Evolutionary conservation across 2,888 invertebrate genomes (phyloP), one percentile per base, ranked within the genome.

Genomic region (Bombylius major): DNA sequence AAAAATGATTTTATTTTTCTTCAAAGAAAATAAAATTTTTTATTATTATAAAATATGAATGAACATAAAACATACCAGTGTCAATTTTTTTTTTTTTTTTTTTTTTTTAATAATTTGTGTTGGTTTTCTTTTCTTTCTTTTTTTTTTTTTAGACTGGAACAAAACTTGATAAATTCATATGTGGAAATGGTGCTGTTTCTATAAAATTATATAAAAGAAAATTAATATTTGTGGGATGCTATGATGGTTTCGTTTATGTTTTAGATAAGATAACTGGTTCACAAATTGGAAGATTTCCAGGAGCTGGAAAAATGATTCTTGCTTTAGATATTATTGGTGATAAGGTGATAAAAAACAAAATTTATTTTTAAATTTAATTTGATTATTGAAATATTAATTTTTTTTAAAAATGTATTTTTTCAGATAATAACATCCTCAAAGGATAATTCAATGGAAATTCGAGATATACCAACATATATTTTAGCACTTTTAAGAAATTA

Each of bases 191-290:
- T 14, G 83, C 86, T 50, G 83, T 86, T 46, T 85, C 87, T 60
- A 78, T 89, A 77, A 80, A 82, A 57, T 74, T 82, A 52, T 77
- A 79, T 48, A 78, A 80, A 61, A 80, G 83, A 46, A 75, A 82
- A 47, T 72, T 85, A 59, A 77, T 82, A 47, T 77, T 82, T 71
- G 83, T 85, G 48, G 87, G 87, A 61, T 88, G 87, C 73, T 86
- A 87, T 69, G 86, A 87, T 73, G 88, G 88, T 58, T 83, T 81
- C 67, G 82, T 89, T 63, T 88, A 87, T 70, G 79, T 87, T 58
- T 83, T 83, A 70, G 75, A 78, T 61, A 72, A 67, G 56, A 69
- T 69, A 57, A 69, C 72, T 3, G 73, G 79, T 12, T 68, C 67
- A 53, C 79, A 82, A 62, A 66, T 84, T 56, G 82, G 82, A 42